Evolutionary conservation across 2,113 vertebrate species (phyloP).

Genomic region (Cephalopholis sonnerati): DNA sequence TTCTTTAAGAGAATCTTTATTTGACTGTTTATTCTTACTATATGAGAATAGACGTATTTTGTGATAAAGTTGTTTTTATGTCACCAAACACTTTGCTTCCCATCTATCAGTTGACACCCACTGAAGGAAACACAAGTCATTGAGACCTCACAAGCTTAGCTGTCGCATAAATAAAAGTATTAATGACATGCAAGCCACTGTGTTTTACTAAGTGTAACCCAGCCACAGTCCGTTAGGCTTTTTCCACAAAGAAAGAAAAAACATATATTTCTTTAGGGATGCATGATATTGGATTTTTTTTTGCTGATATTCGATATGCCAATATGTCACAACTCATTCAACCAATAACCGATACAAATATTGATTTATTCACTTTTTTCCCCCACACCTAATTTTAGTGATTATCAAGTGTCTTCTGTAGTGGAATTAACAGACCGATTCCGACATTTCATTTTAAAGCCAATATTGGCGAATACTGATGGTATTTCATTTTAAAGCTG

Average conservation of each 20-base stretch:
- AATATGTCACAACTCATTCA: too few species aligned
- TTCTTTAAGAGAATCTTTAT: neutral
- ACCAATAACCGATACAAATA: too few species aligned
- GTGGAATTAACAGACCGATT: too few species aligned
- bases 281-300: neutral
- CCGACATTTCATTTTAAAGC: too few species aligned
- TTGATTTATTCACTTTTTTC: too few species aligned
- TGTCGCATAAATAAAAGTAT: too few species aligned
- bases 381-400: too few species aligned
- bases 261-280: too few species aligned
- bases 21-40: neutral
- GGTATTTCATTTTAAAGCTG: too few species aligned
- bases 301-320: neutral
- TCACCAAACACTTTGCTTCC: neutral
- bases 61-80: neutral
- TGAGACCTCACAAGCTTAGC: neutral
- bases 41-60: neutral
- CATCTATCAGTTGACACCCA: neutral
- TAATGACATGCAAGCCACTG: neutral
- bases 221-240: too few species aligned
- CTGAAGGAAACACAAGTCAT: neutral
- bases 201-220: neutral
- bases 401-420: too few species aligned
- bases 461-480: too few species aligned
- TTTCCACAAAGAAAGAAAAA: neutral